Evolutionary conservation across 2,113 vertebrate species (phyloP).

Genomic region (Clarias magur): DNA sequence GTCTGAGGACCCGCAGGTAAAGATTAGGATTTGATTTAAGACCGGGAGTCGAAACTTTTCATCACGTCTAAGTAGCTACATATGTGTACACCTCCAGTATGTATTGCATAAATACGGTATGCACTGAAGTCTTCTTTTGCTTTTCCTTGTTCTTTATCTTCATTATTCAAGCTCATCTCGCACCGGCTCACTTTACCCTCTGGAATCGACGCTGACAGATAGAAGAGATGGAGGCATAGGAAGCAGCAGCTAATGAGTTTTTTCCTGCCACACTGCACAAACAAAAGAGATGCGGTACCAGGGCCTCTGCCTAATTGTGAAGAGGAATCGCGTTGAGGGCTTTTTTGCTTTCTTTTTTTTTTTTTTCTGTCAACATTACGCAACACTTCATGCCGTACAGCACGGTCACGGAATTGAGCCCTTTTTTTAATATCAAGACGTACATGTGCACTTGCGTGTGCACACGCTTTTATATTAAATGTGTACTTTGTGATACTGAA

Average conservation of each 20-base stretch:
- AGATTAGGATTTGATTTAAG: not conserved
- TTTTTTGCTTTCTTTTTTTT: too few relatives aligned
- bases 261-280: slow-evolving; percentile 28
- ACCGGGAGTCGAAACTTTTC: not conserved
- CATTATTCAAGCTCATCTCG: slow-evolving; percentile 6
- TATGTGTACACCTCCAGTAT: not conserved
- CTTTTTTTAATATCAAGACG: not conserved
- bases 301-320: slow-evolving; percentile 9
- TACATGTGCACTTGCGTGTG: not conserved
- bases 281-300: slow-evolving; percentile 22
- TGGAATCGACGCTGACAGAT: slow-evolving; percentile 20
- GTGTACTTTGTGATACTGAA: not conserved
- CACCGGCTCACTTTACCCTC: slow-evolving; percentile 19
- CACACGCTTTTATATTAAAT: not conserved
- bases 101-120: too few relatives aligned
- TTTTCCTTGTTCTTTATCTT: not conserved
- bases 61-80: not conserved
- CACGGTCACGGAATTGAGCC: not conserved
- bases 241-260: slow-evolving; percentile 33
- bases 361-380: not conserved
- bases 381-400: not conserved
- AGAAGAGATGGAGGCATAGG: not conserved
- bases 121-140: not conserved
- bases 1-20: not conserved
- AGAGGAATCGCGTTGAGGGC: not conserved